Percentiles rank a stretch among this genome's conserved stretches.
These are phyloP conservation scores for Trididemnum nubilum DNA, from an alignment of 23 tunicate species.

Conservation along the genomic window DNA sequence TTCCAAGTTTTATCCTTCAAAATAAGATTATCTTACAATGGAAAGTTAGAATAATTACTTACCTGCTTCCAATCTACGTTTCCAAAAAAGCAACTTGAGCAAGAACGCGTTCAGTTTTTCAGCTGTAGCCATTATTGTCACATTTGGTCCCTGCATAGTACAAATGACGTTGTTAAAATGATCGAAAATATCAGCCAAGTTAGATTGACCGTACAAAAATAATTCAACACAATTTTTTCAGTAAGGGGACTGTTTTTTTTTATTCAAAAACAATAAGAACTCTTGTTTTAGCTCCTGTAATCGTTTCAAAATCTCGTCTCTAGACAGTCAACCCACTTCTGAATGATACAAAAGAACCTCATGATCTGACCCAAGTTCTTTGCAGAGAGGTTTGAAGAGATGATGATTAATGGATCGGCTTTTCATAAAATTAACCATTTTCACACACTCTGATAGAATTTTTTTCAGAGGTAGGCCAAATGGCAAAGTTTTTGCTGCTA, in stretches of 20 bases:
- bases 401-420: neutral
- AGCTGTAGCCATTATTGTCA: constrained; percentile 49
- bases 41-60: constrained; percentile 45
- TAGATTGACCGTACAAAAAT: constrained; percentile 22
- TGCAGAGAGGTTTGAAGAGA: neutral
- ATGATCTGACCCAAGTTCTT: neutral
- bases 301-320: neutral
- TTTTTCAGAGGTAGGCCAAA: neutral
- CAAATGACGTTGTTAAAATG: constrained; percentile 25
- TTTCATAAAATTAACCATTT: constrained; percentile 21
- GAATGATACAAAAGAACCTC: constrained; percentile 4
- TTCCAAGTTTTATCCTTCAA: constrained; percentile 20
- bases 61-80: constrained; percentile 26
- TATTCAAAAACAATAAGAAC: neutral
- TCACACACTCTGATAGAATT: constrained; percentile 18
- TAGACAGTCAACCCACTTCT: neutral
- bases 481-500: constrained; percentile 22
- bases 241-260: constrained; percentile 17
- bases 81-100: constrained; percentile 33
- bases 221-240: constrained; percentile 14
- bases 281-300: constrained; percentile 7
- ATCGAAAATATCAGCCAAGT: constrained; percentile 52
- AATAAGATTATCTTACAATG: constrained; percentile 40
- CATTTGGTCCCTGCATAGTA: constrained; percentile 47
- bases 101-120: constrained; percentile 41